Evolutionary conservation across 2,888 invertebrate species (phyloP), one percentile per base, ranked within the genome.

Genomic region (Noctua comes): DNA sequence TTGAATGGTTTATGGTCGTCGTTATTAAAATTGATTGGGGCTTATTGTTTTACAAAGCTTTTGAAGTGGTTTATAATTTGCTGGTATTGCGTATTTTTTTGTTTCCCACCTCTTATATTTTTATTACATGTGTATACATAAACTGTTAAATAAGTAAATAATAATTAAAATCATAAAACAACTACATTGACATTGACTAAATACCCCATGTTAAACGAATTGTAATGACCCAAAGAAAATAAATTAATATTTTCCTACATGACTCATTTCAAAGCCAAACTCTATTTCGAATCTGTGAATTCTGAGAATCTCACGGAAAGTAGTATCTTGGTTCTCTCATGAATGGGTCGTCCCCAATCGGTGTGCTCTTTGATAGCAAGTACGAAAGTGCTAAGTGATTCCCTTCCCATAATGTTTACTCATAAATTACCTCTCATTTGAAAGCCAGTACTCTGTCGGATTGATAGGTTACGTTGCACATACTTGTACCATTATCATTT

Each of bases 371-470:
- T 91, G 92, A 92, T 92, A 92, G 85, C 79, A 79, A 79, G 88
- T 87, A 83, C 86, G 86, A 88, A 82, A 76, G 88, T 87, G 94
- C 93, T 95, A 95, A 95, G 90, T 92, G 93, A 88, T 90, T 91
- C 92, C 93, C 92, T 92, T 92, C 90, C 88, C 85, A 82, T 73
- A 8, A 68, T 94, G 93, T 94, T 94, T 95, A 91, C 91, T 68
- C 88, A 91, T 87, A 88, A 93, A 94, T 95, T 95, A 95, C 92
- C 86, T 86, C 90, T 92, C 90, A 93, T 94, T 94, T 91, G 91
- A 92, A 92, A 86, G 88, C 81, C 80, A 85, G 86, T 88, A 84
- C 88, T 89, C 89, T 86, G 74, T 59, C 73, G 88, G 91, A 93
- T 92, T 92, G 92, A 93, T 92, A 91, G 91, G 91, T 92, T 84